These are phyloP conservation scores for Helicoverpa zea DNA, from an alignment of 1,140 invertebrate genomes.

Conservation along the genomic window DNA sequence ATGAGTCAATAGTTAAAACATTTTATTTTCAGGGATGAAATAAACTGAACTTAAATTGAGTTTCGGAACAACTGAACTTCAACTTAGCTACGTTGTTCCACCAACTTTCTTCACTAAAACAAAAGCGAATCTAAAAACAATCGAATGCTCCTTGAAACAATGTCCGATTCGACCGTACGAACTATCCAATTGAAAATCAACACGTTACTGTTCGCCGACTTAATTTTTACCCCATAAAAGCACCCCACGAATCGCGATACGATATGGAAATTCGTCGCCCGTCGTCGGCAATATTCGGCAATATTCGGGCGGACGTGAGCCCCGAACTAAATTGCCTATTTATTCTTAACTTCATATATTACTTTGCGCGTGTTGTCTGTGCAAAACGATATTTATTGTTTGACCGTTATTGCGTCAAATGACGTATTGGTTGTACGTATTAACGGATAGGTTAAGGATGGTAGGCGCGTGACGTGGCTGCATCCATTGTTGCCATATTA, in stretches of 20 bases:
- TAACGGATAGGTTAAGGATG: conserved; percentile 75
- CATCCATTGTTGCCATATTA: neutral
- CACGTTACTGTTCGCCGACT: conserved; percentile 74
- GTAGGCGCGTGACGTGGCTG: conserved; percentile 64
- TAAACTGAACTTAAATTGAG: neutral
- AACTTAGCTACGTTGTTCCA: neutral
- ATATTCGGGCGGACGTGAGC: conserved; percentile 86
- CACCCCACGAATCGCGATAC: conserved; percentile 82
- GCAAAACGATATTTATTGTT: conserved; percentile 86
- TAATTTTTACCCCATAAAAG: conserved; percentile 86
- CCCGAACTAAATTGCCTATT: conserved; percentile 86
- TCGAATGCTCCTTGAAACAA: conserved; percentile 37
- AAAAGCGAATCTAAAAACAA: conserved; percentile 25
- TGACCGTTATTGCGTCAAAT: conserved; percentile 85
- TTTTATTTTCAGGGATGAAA: too few relatives aligned
- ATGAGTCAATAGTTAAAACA: too few relatives aligned
- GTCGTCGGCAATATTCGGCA: conserved; percentile 83
- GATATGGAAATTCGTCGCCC: conserved; percentile 83
- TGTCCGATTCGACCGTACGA: conserved; percentile 48
- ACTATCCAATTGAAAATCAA: conserved; percentile 78
- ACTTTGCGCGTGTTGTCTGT: conserved; percentile 86
- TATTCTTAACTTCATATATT: conserved; percentile 88
- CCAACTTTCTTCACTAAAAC: neutral
- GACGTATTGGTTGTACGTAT: conserved; percentile 82
- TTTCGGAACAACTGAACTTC: neutral